phyloP scores from a whole-genome alignment of 2,888 invertebrate genomes.

The Drosophila longiperda region DNA sequence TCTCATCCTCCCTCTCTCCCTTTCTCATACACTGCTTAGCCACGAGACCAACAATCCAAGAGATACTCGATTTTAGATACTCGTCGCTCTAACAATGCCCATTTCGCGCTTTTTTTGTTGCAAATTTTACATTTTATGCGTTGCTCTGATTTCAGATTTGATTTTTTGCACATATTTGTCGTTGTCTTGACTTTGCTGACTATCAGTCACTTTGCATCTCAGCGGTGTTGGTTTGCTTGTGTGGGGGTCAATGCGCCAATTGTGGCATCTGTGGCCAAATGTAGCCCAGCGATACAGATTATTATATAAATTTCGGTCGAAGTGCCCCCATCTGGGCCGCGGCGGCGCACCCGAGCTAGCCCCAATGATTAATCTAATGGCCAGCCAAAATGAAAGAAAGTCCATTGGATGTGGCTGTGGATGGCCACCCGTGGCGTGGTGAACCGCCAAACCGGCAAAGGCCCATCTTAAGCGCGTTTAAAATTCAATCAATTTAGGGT shows the following conservation, averaged over 20 bases:
- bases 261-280: constrained; percentile 53
- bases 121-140: constrained; percentile 70
- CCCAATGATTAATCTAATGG: constrained; percentile 69
- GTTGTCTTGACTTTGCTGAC: constrained; percentile 33
- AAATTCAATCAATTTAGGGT: constrained; percentile 77
- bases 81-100: constrained; percentile 52
- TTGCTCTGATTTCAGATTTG: constrained; percentile 69
- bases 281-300: constrained; percentile 61
- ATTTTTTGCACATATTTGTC: constrained; percentile 23
- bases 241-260: constrained; percentile 67
- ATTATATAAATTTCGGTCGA: constrained; percentile 59
- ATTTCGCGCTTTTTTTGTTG: constrained; percentile 58
- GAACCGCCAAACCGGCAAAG: not conserved
- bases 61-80: constrained; percentile 42
- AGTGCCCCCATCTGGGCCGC: constrained; percentile 45
- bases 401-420: constrained; percentile 24
- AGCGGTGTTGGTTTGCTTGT: constrained; percentile 25
- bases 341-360: constrained; percentile 44
- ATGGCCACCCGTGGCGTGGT: constrained; percentile 58
- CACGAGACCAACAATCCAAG: constrained; percentile 10
- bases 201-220: constrained; percentile 71
- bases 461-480: constrained; percentile 60
- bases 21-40: constrained; percentile 11
- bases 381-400: constrained; percentile 53
- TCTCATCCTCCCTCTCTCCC: not conserved